Evolutionary conservation across 2,797 vertebrate species (phyloP), one percentile per base, ranked within the genome.

Genomic region (Mormyrus proboscirostris): DNA sequence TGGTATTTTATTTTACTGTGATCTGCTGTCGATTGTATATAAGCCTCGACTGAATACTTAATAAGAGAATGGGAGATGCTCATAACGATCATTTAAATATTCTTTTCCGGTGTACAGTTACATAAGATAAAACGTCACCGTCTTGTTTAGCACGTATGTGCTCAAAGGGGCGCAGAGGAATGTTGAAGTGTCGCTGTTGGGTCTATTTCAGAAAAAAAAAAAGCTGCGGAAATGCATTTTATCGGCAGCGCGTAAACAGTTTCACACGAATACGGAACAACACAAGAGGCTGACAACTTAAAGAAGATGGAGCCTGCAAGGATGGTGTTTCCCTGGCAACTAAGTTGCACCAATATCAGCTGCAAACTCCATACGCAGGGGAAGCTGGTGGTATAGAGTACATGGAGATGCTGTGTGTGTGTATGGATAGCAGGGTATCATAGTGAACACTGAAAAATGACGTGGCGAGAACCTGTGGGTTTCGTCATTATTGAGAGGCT

Each of bases 241-340:
- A 84, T 84, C 44, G 49, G 22, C 38, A 84, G 2, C 49, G 82
- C 47, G 41, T 50, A 84, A 84, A 47, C 82, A 47, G 19, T 50
- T 50, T 84, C 82, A 84, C 44, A 84, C n/a, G n/a, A 79, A 79
- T 79, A 79, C 38, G 14, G 38, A 84, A 50, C 82, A 50, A 84
- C 82, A 84, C 41, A 84, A 25, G 41, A 84, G 47, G 41, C 82
- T 84, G 82, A 84, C 82, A 50, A 50, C 82, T 47, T 84, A 84
- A 84, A 84, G 76, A 82, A 47, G 82, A 84, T 84, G 47, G 41
- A 84, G 82, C 8, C 82, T 44, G n/a, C 82, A 84, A 84, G 41
- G 82, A 84, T 84, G 38, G 8, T 22, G 82, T 84, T 84, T 41
- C 82, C 82, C 82, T 84, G 47, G 82, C 82, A 84, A 84, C 82